Evolutionary conservation across 2,797 vertebrate species (phyloP).

Genomic region (Lithobates pipiens): DNA sequence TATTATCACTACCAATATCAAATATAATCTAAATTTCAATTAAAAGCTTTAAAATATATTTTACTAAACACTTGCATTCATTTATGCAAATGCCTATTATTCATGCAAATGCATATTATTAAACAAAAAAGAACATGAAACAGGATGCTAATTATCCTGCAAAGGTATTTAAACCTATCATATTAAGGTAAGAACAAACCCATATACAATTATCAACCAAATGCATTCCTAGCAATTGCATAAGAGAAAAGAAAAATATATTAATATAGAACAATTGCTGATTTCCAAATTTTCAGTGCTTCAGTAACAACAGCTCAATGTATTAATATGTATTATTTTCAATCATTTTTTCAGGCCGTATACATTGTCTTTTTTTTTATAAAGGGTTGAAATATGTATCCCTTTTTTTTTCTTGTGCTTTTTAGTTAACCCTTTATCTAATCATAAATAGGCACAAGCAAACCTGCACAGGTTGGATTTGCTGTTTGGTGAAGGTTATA

Average conservation of each 20-base stretch:
- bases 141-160: background rate
- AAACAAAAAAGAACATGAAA: background rate
- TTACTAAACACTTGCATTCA: background rate
- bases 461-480: no score
- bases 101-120: background rate
- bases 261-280: slow-evolving; percentile 7
- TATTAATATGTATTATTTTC: background rate
- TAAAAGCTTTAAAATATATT: background rate
- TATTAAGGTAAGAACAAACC: background rate
- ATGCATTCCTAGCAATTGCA: background rate
- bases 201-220: background rate
- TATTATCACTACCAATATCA: background rate
- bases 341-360: background rate
- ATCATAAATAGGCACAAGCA: no score
- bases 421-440: background rate
- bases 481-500: no score
- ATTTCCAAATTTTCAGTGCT: background rate
- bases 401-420: background rate
- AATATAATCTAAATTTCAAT: background rate
- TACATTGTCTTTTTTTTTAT: background rate
- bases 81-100: background rate
- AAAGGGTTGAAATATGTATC: background rate
- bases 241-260: background rate
- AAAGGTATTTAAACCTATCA: background rate
- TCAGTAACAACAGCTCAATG: background rate